These are phyloP conservation scores for Sebastes hubbsi DNA, from an alignment of 2,797 vertebrate species.

Conservation along the genomic window DNA sequence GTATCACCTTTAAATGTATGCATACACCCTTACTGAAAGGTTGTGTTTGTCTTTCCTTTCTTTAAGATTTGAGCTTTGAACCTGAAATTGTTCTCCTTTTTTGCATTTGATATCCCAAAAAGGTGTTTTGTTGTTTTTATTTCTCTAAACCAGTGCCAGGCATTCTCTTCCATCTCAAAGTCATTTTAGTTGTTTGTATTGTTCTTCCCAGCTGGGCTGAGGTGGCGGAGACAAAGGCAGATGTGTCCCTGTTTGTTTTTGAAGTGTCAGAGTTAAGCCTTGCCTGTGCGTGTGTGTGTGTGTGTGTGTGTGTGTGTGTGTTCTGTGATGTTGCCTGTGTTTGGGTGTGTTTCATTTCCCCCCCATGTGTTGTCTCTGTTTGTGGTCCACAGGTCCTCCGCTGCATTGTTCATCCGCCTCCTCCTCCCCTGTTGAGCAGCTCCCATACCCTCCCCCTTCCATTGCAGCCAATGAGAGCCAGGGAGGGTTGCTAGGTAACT, in stretches of 20 bases:
- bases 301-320: slow-evolving; percentile 24
- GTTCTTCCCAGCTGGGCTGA: slow-evolving; percentile 64
- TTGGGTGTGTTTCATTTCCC: slow-evolving; percentile 81
- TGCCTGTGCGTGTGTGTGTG: slow-evolving; percentile 51
- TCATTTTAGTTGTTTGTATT: slow-evolving; percentile 65
- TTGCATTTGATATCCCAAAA: slow-evolving; percentile 31
- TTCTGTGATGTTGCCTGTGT: slow-evolving; percentile 68
- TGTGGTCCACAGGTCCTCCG: slow-evolving; percentile 95
- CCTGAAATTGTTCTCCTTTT: slow-evolving; percentile 1
- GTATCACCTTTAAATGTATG: background rate
- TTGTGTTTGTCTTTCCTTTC: background rate
- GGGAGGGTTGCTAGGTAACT: slow-evolving; percentile 98
- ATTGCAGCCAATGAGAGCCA: slow-evolving; percentile 94
- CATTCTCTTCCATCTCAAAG: slow-evolving; percentile 58
- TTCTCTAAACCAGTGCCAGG: slow-evolving; percentile 36
- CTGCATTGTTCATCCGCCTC: slow-evolving; percentile 93
- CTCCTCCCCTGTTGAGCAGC: slow-evolving; percentile 92
- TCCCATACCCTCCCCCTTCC: slow-evolving; percentile 92
- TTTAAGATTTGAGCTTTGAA: slow-evolving; percentile 5
- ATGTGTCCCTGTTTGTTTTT: slow-evolving; percentile 75
- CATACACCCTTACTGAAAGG: background rate
- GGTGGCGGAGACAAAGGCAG: slow-evolving; percentile 72
- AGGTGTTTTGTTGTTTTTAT: slow-evolving; percentile 53
- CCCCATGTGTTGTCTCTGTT: slow-evolving; percentile 88
- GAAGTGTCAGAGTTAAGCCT: slow-evolving; percentile 71